Evolutionary conservation across 2,888 invertebrate species (phyloP).

Genomic region (Thelaira solivaga): DNA sequence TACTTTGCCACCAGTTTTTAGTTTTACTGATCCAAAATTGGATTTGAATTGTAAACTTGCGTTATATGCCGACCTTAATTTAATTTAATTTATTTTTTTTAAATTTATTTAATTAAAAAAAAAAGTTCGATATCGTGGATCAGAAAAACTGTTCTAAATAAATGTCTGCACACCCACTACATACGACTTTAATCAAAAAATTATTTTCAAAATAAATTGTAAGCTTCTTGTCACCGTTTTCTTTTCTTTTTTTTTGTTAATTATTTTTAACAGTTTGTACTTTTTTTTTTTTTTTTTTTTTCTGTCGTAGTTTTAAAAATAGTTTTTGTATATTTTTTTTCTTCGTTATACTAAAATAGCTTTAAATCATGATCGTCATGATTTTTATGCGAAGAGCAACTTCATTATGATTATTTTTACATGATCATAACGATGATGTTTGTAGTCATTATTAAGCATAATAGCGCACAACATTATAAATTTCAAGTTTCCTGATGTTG

Average conservation of each 20-base stretch:
- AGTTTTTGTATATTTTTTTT: slow-evolving; percentile 55
- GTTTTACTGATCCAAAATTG: too few relatives aligned
- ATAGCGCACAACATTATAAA: slow-evolving; percentile 6
- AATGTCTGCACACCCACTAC: too few relatives aligned
- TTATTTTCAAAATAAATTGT: not conserved
- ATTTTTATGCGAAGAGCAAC: slow-evolving; percentile 53
- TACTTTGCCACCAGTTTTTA: too few relatives aligned
- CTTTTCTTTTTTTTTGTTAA: not conserved
- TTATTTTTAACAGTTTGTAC: slow-evolving; percentile 16
- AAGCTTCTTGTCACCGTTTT: not conserved
- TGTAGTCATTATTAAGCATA: slow-evolving; percentile 9
- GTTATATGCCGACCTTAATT: too few relatives aligned
- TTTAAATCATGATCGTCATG: slow-evolving; percentile 49
- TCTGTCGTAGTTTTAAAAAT: slow-evolving; percentile 42
- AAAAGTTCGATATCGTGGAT: too few relatives aligned
- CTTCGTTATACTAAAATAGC: too few relatives aligned
- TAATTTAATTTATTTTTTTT: too few relatives aligned
- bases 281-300: not conserved
- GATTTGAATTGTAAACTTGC: too few relatives aligned
- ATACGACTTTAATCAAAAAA: too few relatives aligned
- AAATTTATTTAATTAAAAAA: too few relatives aligned
- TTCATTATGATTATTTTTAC: slow-evolving; percentile 45
- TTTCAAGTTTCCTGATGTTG: slow-evolving; percentile 19
- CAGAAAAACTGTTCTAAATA: too few relatives aligned
- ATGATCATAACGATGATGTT: too few relatives aligned